phyloP scores from a whole-genome alignment of 2,888 invertebrate genomes.

The Pediacus dermestoides region DNA sequence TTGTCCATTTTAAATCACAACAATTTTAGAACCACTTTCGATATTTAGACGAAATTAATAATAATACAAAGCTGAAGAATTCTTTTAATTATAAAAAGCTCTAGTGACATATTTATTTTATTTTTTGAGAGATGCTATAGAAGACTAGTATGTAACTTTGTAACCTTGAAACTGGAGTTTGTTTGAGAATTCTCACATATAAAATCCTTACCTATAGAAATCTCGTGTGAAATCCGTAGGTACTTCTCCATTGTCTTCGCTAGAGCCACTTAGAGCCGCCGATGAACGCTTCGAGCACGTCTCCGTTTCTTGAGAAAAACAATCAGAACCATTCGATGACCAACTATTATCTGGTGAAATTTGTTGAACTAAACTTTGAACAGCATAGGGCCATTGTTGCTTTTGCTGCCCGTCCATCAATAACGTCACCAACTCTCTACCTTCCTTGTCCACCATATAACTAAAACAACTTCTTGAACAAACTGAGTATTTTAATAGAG shows the following conservation, averaged over 20 bases:
- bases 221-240: slow-evolving; percentile 74
- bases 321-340: slow-evolving; percentile 54
- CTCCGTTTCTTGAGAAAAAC: slow-evolving; percentile 50
- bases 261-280: slow-evolving; percentile 62
- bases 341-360: slow-evolving; percentile 60
- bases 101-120: too few species aligned
- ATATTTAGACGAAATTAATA: too few species aligned
- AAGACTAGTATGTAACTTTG: too few species aligned
- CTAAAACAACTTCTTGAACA: too few species aligned
- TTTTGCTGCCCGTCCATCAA: slow-evolving; percentile 58
- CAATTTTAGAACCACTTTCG: too few species aligned
- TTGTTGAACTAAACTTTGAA: slow-evolving; percentile 33
- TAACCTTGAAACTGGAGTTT: too few species aligned
- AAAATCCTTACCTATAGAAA: slow-evolving; percentile 62
- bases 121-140: too few species aligned
- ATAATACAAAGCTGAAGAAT: too few species aligned
- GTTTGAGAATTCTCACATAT: too few species aligned
- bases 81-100: too few species aligned
- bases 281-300: slow-evolving; percentile 68
- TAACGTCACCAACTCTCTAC: slow-evolving; percentile 60
- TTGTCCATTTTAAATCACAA: too few species aligned
- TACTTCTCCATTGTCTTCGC: slow-evolving; percentile 62
- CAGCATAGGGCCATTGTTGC: slow-evolving; percentile 64
- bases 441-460: slow-evolving; percentile 58
- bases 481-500: too few species aligned